Evolutionary conservation across 2,888 invertebrate species (phyloP), one percentile per base, ranked within the genome.

Genomic region (Aethes cnicana): DNA sequence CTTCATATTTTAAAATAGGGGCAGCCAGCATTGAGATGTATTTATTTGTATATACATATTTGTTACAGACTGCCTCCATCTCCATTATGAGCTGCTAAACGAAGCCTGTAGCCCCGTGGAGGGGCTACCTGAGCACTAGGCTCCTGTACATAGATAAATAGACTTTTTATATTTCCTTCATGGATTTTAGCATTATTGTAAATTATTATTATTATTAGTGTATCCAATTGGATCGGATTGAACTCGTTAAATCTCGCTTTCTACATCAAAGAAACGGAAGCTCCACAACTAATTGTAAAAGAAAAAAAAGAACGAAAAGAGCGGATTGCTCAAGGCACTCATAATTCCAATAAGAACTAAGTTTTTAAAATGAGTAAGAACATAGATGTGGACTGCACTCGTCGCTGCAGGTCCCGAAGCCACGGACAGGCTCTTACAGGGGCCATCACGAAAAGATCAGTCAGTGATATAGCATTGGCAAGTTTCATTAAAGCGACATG

Each of bases 371-470:
- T 90, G 90, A 89, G 77, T 79, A 88, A 81, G 60, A 65, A 66
- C 54, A 76, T 64, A 28, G 90, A 91, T 37, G 72, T 81, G 28
- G 92, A 92, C 58, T 94, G 94, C 74, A 93, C 92, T 0, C 78
- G 74, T 26, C 87, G 90, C 58, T 93, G 93, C 64, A 86, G 75
- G 61, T 93, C 93, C 30, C 77, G 84, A 18, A 74, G 76, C 42
- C 92, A 92, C 62, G 92, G 92, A 16, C 87, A 91, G 56, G 78
- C 85, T 18, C 84, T 94, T n/a, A 92, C 91, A 0, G 89, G 92
- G 57, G 92, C 93, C 4, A 86, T 94, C 37, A 93, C 94, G 0
- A 93, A 93, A 72, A 88, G 93, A 58, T 91, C 91, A 7, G 81
- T 93, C 21, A 82, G 82, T 1, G 92, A 93, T 75, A 81, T 84